Percentiles rank a stretch among this genome's conserved stretches.
Conservation (phyloP, 2,797 vertebrate genomes). For the Salmo trutta region DNA sequence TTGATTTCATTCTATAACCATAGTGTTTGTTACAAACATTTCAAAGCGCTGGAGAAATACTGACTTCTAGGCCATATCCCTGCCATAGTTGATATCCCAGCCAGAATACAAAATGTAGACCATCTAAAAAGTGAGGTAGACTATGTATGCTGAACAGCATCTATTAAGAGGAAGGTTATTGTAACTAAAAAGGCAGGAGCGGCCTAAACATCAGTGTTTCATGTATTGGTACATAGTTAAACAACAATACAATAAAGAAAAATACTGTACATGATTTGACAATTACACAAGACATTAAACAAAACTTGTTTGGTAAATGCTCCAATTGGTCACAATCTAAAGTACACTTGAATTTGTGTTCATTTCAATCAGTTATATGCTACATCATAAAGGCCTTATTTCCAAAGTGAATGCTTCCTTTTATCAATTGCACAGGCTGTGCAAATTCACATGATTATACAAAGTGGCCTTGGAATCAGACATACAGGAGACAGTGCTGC, state of each 20-base stretch:
- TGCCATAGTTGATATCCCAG: not conserved
- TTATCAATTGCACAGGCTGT: not conserved
- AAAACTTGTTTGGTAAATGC: too few relatives aligned
- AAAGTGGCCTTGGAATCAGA: not conserved
- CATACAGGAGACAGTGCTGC: not conserved
- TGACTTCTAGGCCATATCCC: not conserved
- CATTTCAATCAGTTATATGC: not conserved
- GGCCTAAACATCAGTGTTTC: not conserved
- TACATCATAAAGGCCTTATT: not conserved
- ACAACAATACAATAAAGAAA: too few relatives aligned
- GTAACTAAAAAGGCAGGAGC: not conserved
- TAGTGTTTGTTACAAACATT: not conserved
- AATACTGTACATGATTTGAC: too few relatives aligned
- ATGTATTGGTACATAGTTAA: not conserved
- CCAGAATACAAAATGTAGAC: not conserved
- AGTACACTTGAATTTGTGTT: too few relatives aligned
- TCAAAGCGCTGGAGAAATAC: not conserved
- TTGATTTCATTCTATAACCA: not conserved
- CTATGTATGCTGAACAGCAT: not conserved
- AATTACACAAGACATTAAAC: too few relatives aligned
- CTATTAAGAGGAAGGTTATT: not conserved
- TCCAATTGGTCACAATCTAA: too few relatives aligned
- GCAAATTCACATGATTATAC: not conserved
- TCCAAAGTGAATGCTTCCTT: not conserved
- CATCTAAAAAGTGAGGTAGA: not conserved